phyloP scores from a whole-genome alignment of 1,140 invertebrate species.

The Macrobrachium rosenbergii region DNA sequence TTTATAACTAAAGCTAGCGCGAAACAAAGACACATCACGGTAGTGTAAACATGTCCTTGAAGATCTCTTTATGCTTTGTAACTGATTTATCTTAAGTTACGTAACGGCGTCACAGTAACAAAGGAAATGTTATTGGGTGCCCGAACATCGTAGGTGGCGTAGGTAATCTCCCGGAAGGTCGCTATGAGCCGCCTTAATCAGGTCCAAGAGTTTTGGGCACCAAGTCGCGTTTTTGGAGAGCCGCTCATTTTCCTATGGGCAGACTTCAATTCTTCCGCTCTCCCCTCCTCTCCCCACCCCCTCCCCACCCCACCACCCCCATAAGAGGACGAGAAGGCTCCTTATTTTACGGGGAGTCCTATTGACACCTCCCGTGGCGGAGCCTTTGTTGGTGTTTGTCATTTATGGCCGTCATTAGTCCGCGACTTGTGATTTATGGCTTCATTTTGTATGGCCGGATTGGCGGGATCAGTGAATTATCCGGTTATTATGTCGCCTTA shows the following conservation, averaged over 20 bases:
- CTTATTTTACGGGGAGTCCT: constrained; percentile 24
- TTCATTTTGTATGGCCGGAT: neutral
- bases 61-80: too few species aligned
- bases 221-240: too few species aligned
- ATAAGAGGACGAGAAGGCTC: neutral
- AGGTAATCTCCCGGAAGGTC: too few species aligned
- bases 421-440: constrained; percentile 34
- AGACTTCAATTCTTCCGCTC: neutral
- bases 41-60: too few species aligned
- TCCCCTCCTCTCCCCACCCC: neutral
- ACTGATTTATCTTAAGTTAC: too few species aligned
- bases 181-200: too few species aligned
- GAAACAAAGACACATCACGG: too few species aligned
- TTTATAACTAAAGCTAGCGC: too few species aligned
- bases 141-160: too few species aligned
- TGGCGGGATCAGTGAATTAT: neutral
- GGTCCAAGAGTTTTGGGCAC: too few species aligned
- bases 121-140: too few species aligned
- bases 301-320: neutral
- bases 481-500: constrained; percentile 4
- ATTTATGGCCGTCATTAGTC: constrained; percentile 31
- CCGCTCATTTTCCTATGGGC: neutral
- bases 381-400: constrained; percentile 42
- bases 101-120: too few species aligned
- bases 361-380: constrained; percentile 30